Evolutionary conservation across 2,113 vertebrate species (phyloP), one percentile per base, ranked within the genome.

Genomic region (Arenaria interpres): DNA sequence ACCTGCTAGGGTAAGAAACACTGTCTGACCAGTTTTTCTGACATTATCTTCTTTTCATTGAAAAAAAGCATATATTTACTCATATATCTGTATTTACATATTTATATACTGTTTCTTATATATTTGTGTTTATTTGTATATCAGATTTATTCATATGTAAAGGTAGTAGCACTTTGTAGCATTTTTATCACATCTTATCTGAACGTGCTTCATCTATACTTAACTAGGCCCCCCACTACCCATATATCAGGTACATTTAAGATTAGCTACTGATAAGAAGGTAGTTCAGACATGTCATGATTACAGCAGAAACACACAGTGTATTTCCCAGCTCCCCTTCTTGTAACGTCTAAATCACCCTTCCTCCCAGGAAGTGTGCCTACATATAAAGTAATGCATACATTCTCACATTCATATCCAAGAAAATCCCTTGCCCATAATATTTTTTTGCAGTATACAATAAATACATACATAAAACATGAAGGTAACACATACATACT

Each of bases 1-100:
- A 85, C 60, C 91, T 96, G 77, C 74, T 92, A 93, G 87, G 82
- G 83, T 46, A 75, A 89, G 90, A 97, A 98, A 88, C 39, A 62
- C 35, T 15, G n/a, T 37, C 37, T 75, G 22, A 72, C 18, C 41
- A 88, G 90, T n/a, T 95, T 89, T 92, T 90, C 84, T 94, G 88
- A 97, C 75, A 62, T 87, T 93, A 87, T 75, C 10, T 59, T 87
- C 6, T 79, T 54, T 84, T 81, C 19, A 85, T 84, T n/a, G 4
- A 30, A 54, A 16, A 84, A 81, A 87, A 25, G 7, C 16, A n/a
- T 28, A 10, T 5, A 71, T 6, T 75, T 75, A 85, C 46, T 84
- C 9, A 32, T 8, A 3, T 41, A 43, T 83, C 79, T 85, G 20
- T 35, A 72, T 19, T 37, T 88, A 24, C 6, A 8, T 57, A 13